These are phyloP conservation scores for chimpanzee (Pan troglodytes) DNA, from an alignment of 2,113 vertebrate species.

Conservation along the genomic window DNA sequence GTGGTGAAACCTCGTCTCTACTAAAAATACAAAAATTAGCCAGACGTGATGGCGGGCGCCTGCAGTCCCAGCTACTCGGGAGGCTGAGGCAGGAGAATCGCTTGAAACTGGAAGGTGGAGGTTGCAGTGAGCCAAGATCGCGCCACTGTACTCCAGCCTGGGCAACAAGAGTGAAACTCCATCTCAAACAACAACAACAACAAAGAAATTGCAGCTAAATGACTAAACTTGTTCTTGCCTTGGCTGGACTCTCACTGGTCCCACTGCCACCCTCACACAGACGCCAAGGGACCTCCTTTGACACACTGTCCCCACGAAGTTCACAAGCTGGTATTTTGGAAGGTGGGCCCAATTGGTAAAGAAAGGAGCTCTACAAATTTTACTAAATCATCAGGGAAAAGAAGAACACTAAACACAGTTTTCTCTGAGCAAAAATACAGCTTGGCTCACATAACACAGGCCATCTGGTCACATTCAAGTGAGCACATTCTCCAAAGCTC, in stretches of 20 bases:
- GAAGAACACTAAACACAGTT: background rate
- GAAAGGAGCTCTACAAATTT: background rate
- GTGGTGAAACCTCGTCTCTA: too few relatives aligned
- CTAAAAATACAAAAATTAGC: too few relatives aligned
- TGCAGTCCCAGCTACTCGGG: too few relatives aligned
- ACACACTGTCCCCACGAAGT: background rate
- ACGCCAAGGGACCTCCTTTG: background rate
- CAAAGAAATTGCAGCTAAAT: background rate
- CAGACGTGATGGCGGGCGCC: too few relatives aligned
- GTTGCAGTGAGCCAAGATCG: too few relatives aligned
- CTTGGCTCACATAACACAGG: background rate
- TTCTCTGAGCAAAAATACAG: background rate
- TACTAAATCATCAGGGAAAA: background rate
- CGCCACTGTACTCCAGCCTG: too few relatives aligned
- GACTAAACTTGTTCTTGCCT: background rate
- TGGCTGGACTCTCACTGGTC: background rate
- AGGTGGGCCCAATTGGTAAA: background rate
- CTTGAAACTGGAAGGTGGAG: too few relatives aligned
- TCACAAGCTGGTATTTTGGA: background rate
- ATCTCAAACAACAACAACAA: too few relatives aligned
- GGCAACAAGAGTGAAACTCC: too few relatives aligned
- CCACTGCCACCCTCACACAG: background rate
- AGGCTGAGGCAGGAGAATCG: too few relatives aligned
- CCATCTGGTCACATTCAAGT: background rate
- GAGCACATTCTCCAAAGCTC: background rate